Evolutionary conservation across 2,797 vertebrate species (phyloP), one percentile per base, ranked within the genome.

Genomic region (Enteromius argenteus): DNA sequence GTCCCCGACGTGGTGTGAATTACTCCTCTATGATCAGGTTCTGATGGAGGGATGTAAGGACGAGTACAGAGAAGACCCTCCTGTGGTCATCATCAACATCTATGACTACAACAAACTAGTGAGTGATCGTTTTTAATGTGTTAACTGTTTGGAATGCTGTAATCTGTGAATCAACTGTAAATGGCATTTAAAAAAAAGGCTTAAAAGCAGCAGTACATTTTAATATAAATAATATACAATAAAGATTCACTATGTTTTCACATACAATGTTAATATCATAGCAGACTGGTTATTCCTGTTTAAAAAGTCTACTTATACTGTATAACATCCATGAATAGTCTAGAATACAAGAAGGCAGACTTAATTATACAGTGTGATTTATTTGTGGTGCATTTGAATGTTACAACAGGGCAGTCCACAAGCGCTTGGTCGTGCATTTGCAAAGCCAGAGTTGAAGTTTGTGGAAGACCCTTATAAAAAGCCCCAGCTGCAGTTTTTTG

Each of bases 1-100:
- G 79, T 98, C 97, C 79, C 98, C 97, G 0, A 94, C 97, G 89
- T 98, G 97, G 97, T 95, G 95, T 19, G 95, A 99, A 78, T 93
- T 96, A 84, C 90, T 99, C 90, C 64, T 98, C 53, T 99, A 96
- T 84, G 95, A 99, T 84, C 96, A 96, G 91, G 93, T 99, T 27
- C 92, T 98, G 1, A 87, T 98, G 72, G 97, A 99, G 35, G 97
- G 97, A 71, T 95, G 93, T 8, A 96, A 93, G 86, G 97, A 98
- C 21, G 95, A 96, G 1, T 89, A 98, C 72, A 95, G 94, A 81
- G 93, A 92, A 37, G 98, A 99, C 87, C 96, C 96, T 0, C 98
- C 97, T 0, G 89, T 98, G 2, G 51, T 98, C 90, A 91, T 96
- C 90, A 90, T 99, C 90, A 97, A 91, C 78, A 86, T 99, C 90